Percentiles rank a stretch among this genome's conserved stretches.
Conservation (phyloP, 2,113 vertebrate species). For the Chionomys nivalis region DNA sequence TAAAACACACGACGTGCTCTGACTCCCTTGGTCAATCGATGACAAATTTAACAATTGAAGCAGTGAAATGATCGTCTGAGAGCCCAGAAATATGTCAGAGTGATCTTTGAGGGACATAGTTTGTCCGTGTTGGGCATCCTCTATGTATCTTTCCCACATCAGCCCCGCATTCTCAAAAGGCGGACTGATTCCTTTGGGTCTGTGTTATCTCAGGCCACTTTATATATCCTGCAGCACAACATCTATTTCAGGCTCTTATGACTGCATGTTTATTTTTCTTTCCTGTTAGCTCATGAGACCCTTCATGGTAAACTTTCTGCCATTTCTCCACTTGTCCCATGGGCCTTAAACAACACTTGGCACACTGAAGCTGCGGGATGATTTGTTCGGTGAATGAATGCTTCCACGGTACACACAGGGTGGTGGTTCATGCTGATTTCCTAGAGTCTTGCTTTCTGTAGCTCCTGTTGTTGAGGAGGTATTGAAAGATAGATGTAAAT, state of each 20-base stretch:
- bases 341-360: background rate
- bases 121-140: background rate
- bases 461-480: background rate
- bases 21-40: background rate
- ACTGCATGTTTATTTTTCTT: constrained; percentile 43
- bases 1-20: background rate
- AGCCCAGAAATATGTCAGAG: background rate
- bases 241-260: constrained; percentile 49
- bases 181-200: background rate
- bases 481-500: background rate
- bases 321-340: background rate
- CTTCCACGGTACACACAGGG: background rate
- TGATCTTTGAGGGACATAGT: background rate
- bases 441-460: background rate
- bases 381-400: background rate
- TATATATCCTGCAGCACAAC: constrained; percentile 52
- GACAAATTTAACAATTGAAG: background rate
- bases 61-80: background rate
- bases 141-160: background rate
- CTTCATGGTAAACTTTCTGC: background rate
- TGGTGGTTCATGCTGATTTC: background rate
- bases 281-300: background rate
- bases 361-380: background rate
- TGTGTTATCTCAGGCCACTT: constrained; percentile 36
- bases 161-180: background rate